These are phyloP conservation scores for Ara ararauna DNA, from an alignment of 2,797 vertebrate species.

Conservation along the genomic window DNA sequence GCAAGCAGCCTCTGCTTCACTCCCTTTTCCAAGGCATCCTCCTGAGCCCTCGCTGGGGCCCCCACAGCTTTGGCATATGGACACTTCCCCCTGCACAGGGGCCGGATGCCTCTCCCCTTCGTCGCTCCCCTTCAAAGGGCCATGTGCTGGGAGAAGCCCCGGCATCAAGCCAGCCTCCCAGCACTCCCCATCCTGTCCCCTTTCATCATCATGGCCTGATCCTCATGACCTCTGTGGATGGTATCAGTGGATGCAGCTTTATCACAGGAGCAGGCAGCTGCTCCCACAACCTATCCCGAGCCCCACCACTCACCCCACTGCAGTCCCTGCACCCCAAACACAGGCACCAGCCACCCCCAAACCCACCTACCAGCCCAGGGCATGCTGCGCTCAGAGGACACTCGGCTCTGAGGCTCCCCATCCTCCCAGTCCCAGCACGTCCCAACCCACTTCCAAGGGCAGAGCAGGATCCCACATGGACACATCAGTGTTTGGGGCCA, in stretches of 20 bases:
- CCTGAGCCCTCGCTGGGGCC: not conserved
- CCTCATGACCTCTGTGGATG: rapidly evolving
- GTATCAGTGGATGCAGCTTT: rapidly evolving
- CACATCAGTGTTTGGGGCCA: rapidly evolving
- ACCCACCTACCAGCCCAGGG: not conserved
- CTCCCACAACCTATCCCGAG: not conserved
- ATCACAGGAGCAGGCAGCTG: not conserved
- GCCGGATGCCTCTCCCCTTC: not conserved
- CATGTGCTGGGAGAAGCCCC: not conserved
- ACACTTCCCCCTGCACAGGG: not conserved
- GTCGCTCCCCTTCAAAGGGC: not conserved
- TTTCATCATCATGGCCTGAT: not conserved
- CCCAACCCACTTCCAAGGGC: not conserved
- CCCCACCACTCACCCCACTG: not conserved
- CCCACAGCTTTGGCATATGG: not conserved
- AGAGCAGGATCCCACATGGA: rapidly evolving
- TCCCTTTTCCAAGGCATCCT: not conserved
- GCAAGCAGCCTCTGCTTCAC: not conserved
- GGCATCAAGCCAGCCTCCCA: not conserved
- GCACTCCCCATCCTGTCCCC: not conserved
- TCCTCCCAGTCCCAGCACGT: not conserved
- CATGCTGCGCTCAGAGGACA: rapidly evolving
- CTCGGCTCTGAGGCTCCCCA: not conserved
- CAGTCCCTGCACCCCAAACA: not conserved
- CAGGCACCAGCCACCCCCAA: not conserved